phyloP scores from a whole-genome alignment of 2,888 invertebrate genomes.

The Cordylochernes scorpioides region DNA sequence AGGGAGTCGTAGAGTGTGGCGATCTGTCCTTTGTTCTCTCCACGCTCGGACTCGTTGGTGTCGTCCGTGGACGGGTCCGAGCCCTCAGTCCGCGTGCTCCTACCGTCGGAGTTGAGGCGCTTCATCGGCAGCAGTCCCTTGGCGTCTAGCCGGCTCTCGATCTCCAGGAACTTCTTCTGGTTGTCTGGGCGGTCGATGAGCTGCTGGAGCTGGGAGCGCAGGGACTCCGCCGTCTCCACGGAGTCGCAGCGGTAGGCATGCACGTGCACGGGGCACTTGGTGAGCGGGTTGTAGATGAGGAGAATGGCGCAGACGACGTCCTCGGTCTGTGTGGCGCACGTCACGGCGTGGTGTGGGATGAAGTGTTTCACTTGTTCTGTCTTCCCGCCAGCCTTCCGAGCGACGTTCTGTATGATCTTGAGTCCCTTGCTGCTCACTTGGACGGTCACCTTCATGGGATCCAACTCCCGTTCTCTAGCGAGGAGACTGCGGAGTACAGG shows the following conservation, averaged over 20 bases:
- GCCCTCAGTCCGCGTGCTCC: constrained; percentile 14
- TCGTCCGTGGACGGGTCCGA: constrained; percentile 9
- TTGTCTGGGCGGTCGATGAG: constrained; percentile 54
- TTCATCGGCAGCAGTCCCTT: constrained; percentile 19
- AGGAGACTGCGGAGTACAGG: constrained; percentile 59
- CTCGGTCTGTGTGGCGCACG: constrained; percentile 55
- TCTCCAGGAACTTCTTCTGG: constrained; percentile 53
- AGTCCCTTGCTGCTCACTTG: constrained; percentile 62
- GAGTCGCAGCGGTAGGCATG: constrained; percentile 75
- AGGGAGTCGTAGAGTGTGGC: constrained; percentile 64
- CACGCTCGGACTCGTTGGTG: constrained; percentile 1
- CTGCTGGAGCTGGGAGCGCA: constrained; percentile 55
- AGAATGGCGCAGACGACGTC: constrained; percentile 82
- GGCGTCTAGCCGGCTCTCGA: constrained; percentile 33
- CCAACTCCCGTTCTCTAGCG: constrained; percentile 53
- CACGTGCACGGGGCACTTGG: constrained; percentile 76
- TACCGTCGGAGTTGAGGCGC: constrained; percentile 13
- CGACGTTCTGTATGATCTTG: constrained; percentile 61
- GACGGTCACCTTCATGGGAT: constrained; percentile 65
- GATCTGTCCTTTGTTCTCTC: constrained; percentile 20
- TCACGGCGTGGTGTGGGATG: constrained; percentile 74
- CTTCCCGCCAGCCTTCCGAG: constrained; percentile 17
- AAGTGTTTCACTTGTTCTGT: constrained; percentile 47
- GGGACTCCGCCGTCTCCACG: constrained; percentile 61
- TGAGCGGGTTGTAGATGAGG: constrained; percentile 72